Base-by-base conservation (phyloP, 2,888 invertebrate genomes). In the Pheosia gnoma region DNA sequence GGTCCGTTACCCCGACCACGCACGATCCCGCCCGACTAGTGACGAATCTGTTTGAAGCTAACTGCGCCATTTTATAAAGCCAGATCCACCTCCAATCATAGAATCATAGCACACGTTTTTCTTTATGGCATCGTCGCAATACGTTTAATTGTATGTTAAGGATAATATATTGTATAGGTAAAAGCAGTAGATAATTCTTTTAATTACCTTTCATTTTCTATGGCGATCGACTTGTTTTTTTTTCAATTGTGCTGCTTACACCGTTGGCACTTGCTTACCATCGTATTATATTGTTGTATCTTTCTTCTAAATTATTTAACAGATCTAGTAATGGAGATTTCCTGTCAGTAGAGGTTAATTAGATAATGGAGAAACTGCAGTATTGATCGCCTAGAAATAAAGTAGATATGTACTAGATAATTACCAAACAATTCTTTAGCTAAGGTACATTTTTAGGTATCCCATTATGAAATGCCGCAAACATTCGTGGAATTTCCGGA, bases 1-100 rank as follows among this genome's bases (percentile, higher is more conserved):
- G 25, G 78, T 80, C 87, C 87, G 87, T 89, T 89, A 89, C 81
- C 79, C 79, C 81, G 81, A 78, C 65, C 75, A 77, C 81, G 71
- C 75, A 75, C 78, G 79, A 82, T 78, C 74, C 69, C 71, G 65
- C 69, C 81, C 79, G 68, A 72, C 67, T 63, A 69, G 71, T 74
- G 74, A 77, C 77, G 76, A 73, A 77, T 69, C 64, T 53, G 68
- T 70, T 68, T 72, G 69, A 70, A 70, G 63, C 56, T 68, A 73
- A 63, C 68, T 74, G 61, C 75, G 76, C 77, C 69, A 80, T 80
- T 81, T 82, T 77, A 51, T 4, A 25, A 51, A 25, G 25, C 25
- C 49, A 13, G 8, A 67, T 68, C 63, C 63, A 67, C 68, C 68
- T 62, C 53, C 54, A 37, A 39, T 65, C 63, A 62, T 58, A 47